Conservation (phyloP, 2,113 vertebrate species). For the Stegostoma tigrinum region DNA sequence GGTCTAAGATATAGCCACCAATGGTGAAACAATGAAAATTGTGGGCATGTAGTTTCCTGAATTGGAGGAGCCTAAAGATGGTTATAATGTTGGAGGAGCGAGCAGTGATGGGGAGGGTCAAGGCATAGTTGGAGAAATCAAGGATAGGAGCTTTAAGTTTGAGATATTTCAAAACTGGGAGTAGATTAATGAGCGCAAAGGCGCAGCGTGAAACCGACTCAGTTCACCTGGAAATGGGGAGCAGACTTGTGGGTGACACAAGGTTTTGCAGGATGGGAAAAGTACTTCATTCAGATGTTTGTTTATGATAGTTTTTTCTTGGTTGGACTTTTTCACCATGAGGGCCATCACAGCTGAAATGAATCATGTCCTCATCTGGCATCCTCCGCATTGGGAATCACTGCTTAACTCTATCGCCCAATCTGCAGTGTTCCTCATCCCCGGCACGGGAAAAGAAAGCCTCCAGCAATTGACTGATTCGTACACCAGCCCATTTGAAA, state of each 20-base stretch:
- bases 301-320: background rate
- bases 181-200: background rate
- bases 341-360: background rate
- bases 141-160: background rate
- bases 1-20: background rate
- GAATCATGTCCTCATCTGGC: background rate
- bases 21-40: background rate
- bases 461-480: background rate
- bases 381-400: background rate
- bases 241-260: background rate
- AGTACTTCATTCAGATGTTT: background rate
- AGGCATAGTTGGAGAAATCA: background rate
- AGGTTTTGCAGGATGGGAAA: background rate
- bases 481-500: background rate
- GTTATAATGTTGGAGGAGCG: background rate
- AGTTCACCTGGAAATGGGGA: no score
- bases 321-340: background rate
- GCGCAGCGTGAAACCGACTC: background rate
- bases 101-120: background rate
- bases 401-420: no score
- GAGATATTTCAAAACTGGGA: background rate
- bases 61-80: background rate
- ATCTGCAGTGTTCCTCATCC: background rate
- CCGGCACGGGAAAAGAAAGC: background rate
- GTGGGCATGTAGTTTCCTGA: no score